Evolutionary conservation across 2,888 invertebrate species (phyloP), one percentile per base, ranked within the genome.

Genomic region (Calliopum simillimum): DNA sequence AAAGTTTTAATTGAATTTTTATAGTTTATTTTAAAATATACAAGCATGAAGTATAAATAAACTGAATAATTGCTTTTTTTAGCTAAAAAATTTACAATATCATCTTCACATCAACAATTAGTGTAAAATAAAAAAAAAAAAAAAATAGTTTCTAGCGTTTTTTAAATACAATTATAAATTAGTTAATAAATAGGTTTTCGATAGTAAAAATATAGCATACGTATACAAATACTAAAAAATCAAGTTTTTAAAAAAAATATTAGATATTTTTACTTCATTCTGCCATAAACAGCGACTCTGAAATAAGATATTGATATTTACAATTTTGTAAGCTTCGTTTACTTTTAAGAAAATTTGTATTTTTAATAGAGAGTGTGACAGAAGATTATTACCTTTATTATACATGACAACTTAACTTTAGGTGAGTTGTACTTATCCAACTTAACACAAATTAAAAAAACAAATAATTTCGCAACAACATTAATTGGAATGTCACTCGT

Each of bases 261-360:
- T 47, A 56, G 62, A 41, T 16, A 46, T 44, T 16, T 55, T 13
- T 61, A 70, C 19, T 72, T 67, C 69, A 75, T 70, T 68, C 68
- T 74, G 25, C 77, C 77, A 71, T 74, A 75, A 16, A 75, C 76
- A 25, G 74, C 77, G 64, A 76, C 66, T 73, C 77, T 77, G 73
- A n/a, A 72, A 64, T 23, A 58, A 12, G 59, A 58, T 14, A 25
- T 12, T 12, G 2, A 3, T 47, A 3, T 44, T 43, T 53, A n/a
- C n/a, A n/a, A n/a, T n/a, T n/a, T n/a, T n/a, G n/a, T n/a, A n/a
- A n/a, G n/a, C n/a, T n/a, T n/a, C n/a, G n/a, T n/a, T n/a, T n/a
- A n/a, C n/a, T n/a, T n/a, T n/a, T n/a, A n/a, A n/a, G n/a, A n/a
- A n/a, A n/a, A n/a, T n/a, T n/a, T n/a, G n/a, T n/a, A n/a, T n/a